Conservation (phyloP, 2,888 invertebrate genomes). For the Tachina fera region DNA sequence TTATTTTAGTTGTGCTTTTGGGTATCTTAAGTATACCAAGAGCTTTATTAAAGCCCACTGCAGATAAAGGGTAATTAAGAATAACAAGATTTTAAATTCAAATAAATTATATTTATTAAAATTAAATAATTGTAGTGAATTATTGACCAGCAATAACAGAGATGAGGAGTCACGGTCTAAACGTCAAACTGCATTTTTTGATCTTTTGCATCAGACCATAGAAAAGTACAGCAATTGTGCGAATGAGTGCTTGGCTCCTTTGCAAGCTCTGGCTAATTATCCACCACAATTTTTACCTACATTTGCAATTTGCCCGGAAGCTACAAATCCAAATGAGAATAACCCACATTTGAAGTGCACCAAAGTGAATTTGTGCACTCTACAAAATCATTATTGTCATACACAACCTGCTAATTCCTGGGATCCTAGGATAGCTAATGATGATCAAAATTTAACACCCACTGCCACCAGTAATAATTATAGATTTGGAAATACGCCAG, state of each 20-base stretch:
- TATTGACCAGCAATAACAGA: not conserved
- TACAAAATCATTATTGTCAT: not conserved
- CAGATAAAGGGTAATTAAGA: conserved; percentile 34
- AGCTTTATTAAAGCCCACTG: conserved; percentile 15
- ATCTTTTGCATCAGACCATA: conserved; percentile 51
- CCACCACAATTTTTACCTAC: not conserved
- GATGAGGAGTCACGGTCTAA: conserved; percentile 35
- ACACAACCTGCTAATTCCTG: not conserved
- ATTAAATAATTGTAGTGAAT: conserved; percentile 16
- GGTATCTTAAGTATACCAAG: conserved; percentile 34
- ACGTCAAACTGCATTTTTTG: conserved; percentile 26
- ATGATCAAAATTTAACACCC: not conserved
- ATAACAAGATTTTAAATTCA: not conserved
- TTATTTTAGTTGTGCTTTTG: conserved; percentile 40
- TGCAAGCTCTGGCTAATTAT: not conserved
- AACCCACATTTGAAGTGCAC: not conserved
- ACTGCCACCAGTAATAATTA: not conserved
- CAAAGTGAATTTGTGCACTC: conserved; percentile 16
- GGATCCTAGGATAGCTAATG: not conserved
- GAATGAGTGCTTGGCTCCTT: conserved; percentile 23
- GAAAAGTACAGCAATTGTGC: conserved; percentile 57
- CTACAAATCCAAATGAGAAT: not conserved
- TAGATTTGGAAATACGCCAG: not conserved
- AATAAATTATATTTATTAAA: not conserved
- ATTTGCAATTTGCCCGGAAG: not conserved